A percentile compares a stretch with the other conserved stretches of the same genome.
phyloP scores from a whole-genome alignment of 2,797 vertebrate genomes.

The Stomatorhinus walkeri region DNA sequence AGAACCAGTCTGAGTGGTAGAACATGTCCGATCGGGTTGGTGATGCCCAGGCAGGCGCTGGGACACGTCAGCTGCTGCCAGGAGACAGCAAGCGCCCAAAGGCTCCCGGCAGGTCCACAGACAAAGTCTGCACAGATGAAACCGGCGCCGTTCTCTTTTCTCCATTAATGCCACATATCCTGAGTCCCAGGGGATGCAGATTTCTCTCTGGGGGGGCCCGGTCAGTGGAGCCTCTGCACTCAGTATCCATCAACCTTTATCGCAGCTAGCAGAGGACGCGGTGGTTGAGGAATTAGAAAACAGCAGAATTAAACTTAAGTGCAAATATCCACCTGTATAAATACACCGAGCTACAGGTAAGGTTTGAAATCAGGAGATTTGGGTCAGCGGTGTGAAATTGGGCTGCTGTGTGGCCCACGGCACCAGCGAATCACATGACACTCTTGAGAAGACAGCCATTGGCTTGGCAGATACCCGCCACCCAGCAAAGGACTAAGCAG shows the following conservation, averaged over 20 bases:
- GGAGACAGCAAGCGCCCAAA: not conserved
- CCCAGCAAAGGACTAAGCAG: not conserved
- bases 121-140: not conserved
- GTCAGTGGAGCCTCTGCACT: not conserved
- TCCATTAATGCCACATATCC: not conserved
- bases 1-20: conserved; percentile 3
- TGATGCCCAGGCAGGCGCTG: not conserved
- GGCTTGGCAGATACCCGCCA: not conserved
- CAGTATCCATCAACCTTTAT: not conserved
- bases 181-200: not conserved
- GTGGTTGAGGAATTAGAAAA: not conserved
- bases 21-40: not conserved
- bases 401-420: not conserved
- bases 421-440: not conserved
- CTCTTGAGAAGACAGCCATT: not conserved
- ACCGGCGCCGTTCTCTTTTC: not conserved
- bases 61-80: not conserved
- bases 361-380: not conserved
- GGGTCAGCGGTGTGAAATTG: not conserved
- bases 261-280: not conserved
- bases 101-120: not conserved
- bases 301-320: not conserved
- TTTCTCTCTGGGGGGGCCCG: not conserved
- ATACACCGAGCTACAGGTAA: not conserved
- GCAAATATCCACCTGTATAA: not conserved